Base-by-base conservation (phyloP, 2,888 invertebrate species). In the Caenorhabditis wallacei region DNA sequence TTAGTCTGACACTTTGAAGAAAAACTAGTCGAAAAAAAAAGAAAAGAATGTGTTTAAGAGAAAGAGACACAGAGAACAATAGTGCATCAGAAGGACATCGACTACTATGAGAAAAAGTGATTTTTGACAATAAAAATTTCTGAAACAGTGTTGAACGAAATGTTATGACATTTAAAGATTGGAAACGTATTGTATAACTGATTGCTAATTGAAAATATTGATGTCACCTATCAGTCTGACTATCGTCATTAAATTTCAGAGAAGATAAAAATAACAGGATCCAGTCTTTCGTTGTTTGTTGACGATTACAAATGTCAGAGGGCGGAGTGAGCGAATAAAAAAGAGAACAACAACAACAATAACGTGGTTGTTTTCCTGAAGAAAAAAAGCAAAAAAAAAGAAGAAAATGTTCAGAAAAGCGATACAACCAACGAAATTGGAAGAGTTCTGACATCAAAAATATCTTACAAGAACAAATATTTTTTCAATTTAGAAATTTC, bases 61-160 rank as follows among this genome's bases (percentile, higher is more conserved):
- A 30, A 26, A 18, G 66, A 68, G 35, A 57, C 63, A 48, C 13
- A 22, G 57, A 68, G 56, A 57, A 35, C 7, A 5, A 43, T 48
- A 75, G 75, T 75, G 51, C 75, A 75, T 74, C 24, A 16, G 59
- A 75, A 75, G 75, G 75, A 74, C 56, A 64, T 66, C 53, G 18
- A 20, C 1, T 10, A 59, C 18, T 26, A 18, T 35, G 5, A 20
- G 20, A n/a, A n/a, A n/a, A n/a, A n/a, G n/a, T n/a, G n/a, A n/a
- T n/a, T n/a, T n/a, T n/a, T n/a, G n/a, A n/a, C n/a, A n/a, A n/a
- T n/a, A n/a, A n/a, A n/a, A n/a, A n/a, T n/a, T n/a, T n/a, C n/a
- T n/a, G n/a, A n/a, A n/a, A n/a, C n/a, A n/a, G n/a, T n/a, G n/a
- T n/a, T n/a, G n/a, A n/a, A n/a, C n/a, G n/a, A n/a, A n/a, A n/a